Conservation (phyloP, 2,888 invertebrate species). For the Eustalomyia histrio region DNA sequence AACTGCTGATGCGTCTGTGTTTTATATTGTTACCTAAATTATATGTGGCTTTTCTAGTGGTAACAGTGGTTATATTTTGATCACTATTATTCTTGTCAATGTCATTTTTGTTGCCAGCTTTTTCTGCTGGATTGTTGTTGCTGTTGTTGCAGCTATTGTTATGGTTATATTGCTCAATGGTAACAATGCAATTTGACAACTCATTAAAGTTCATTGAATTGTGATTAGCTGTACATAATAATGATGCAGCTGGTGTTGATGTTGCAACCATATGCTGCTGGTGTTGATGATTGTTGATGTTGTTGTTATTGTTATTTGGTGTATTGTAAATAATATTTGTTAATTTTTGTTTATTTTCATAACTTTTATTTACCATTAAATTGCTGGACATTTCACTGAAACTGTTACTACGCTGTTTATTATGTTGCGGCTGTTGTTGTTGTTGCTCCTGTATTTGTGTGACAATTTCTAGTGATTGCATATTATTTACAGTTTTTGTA, state of each 20-base stretch:
- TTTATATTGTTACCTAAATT: constrained; percentile 61
- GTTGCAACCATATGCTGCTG: constrained; percentile 56
- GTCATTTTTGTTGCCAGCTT: constrained; percentile 25
- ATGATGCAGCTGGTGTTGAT: constrained; percentile 47
- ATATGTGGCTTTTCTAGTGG: constrained; percentile 52
- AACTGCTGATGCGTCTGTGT: constrained; percentile 48
- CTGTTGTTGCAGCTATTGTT: constrained; percentile 36
- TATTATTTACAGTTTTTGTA: constrained; percentile 37
- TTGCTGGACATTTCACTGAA: constrained; percentile 70
- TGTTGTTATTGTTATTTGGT: constrained; percentile 11
- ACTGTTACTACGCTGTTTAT: constrained; percentile 74
- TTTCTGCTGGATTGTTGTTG: constrained; percentile 58
- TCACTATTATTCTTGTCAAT: constrained; percentile 42
- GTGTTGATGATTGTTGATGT: constrained; percentile 33
- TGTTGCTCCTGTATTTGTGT: constrained; percentile 17
- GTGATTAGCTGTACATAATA: constrained; percentile 69
- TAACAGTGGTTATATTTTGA: constrained; percentile 38
- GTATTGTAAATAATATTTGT: constrained; percentile 43
- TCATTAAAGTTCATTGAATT: constrained; percentile 80
- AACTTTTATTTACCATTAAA: constrained; percentile 55
- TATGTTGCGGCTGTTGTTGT: constrained; percentile 61
- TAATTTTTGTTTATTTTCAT: constrained; percentile 57
- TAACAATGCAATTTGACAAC: constrained; percentile 80
- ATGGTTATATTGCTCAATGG: constrained; percentile 74
- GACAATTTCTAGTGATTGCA: constrained; percentile 30